Evolutionary conservation across 2,113 vertebrate genomes (phyloP), one percentile per base, ranked within the genome.

Genomic region (Sinocyclocheilus rhinocerous): DNA sequence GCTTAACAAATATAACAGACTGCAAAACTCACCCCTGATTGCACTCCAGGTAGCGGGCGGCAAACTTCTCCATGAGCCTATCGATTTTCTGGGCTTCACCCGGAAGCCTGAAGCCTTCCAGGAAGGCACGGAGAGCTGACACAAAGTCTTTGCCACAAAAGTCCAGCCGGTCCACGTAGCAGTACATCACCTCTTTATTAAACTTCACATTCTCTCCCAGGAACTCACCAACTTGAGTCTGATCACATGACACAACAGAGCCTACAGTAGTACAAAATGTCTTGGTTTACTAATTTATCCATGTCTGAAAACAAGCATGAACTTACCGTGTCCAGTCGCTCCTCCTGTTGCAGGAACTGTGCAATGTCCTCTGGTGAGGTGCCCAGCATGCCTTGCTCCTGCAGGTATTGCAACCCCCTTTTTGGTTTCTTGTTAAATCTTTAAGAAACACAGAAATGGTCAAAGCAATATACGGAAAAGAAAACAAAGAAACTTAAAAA

Each of bases 11-110:
- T 61, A 8, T 16, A 11, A n/a, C 29, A 76, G 22, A 6, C 29
- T 15, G 12, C 20, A 77, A 8, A 55, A 33, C 86, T 85, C 50
- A 99, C 98, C 98, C 94, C 92, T 99, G 98, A 93, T 99, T 99
- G 91, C 98, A 99, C 65, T 99, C 97, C 80, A 99, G 94, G 70
- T 99, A 99, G 92, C 98, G 95, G 26, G 98, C 98, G 33, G 98
- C 98, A 90, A 99, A 99, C 92, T 99, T 99, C 93, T 99, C 98
- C 98, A 99, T 99, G 78, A 99, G 94, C 89, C 98, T 93, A 81
- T 99, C 98, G 0, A 99, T 99, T 94, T 99, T 99, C 94, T 99
- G 98, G 22, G 98, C 98, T 94, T 99, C 98, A 0, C 98, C 98
- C 0, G 98, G 98, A 80, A 99, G 94, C 79, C 98, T 94, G 91